phyloP scores from a whole-genome alignment of 2,888 invertebrate genomes.

The Tenthredo scrophulariae region DNA sequence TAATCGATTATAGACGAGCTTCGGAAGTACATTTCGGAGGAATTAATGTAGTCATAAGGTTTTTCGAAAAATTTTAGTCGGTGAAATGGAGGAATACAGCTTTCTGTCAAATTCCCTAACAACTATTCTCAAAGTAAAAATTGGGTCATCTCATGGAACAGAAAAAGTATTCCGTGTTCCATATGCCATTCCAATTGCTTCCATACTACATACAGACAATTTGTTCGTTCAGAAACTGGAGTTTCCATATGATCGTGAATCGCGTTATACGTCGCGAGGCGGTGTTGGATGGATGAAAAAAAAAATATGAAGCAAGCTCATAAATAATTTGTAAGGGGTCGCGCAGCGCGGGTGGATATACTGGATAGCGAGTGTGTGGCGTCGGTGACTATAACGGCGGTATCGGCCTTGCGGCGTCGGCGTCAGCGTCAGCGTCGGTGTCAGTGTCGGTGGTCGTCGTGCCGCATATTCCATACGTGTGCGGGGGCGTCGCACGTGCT shows the following conservation, averaged over 20 bases:
- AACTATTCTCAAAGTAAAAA: background rate
- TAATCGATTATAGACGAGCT: background rate
- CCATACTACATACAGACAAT: background rate
- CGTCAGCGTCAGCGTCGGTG: constrained; percentile 53
- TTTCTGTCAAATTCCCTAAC: background rate
- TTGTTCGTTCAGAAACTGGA: background rate
- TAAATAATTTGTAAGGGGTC: constrained; percentile 76
- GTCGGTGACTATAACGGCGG: constrained; percentile 60
- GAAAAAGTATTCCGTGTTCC: too few relatives aligned
- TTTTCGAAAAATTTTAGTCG: background rate
- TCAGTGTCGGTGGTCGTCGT: background rate
- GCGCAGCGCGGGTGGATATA: constrained; percentile 58
- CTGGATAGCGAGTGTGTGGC: constrained; percentile 55
- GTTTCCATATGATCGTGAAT: background rate
- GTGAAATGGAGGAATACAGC: background rate
- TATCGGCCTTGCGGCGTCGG: constrained; percentile 29
- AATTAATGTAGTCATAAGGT: background rate
- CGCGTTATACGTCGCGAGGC: background rate
- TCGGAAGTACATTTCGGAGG: background rate
- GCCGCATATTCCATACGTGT: background rate
- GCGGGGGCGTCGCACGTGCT: constrained; percentile 41
- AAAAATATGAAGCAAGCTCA: constrained; percentile 74
- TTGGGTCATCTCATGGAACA: too few relatives aligned
- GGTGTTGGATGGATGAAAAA: constrained; percentile 53
- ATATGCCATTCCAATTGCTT: background rate